Conservation (phyloP, 2,888 invertebrate species). For the Orthosia cruda region DNA sequence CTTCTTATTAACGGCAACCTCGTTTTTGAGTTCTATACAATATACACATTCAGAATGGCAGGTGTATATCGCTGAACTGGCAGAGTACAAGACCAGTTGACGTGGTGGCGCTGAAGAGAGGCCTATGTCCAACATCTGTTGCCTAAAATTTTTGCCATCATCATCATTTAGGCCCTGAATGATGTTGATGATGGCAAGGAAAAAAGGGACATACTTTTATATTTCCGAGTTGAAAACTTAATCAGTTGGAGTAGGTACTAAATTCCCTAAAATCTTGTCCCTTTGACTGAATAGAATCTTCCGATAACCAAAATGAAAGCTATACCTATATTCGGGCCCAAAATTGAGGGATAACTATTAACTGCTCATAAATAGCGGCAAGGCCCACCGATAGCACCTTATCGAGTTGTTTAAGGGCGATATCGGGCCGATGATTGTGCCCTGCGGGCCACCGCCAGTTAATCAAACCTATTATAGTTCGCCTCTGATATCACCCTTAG, state of each 20-base stretch:
- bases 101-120: not conserved
- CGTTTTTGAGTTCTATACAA: not conserved
- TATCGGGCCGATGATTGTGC: constrained; percentile 87
- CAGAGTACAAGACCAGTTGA: not conserved
- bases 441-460: constrained; percentile 82
- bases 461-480: constrained; percentile 82
- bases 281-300: constrained; percentile 22
- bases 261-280: not conserved
- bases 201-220: not conserved
- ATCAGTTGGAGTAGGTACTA: not conserved
- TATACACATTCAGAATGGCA: not conserved
- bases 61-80: not conserved
- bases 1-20: not conserved
- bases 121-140: not conserved
- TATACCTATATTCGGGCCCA: constrained; percentile 56
- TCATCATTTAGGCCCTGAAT: not conserved
- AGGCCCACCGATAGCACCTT: constrained; percentile 87
- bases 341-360: constrained; percentile 86
- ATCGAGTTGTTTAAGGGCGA: constrained; percentile 87
- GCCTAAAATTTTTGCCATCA: not conserved
- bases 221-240: not conserved
- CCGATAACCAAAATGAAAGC: constrained; percentile 65
- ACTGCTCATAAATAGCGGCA: constrained; percentile 86
- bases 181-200: not conserved
- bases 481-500: constrained; percentile 62